These are phyloP conservation scores for Tenthredo notha DNA, from an alignment of 2,888 invertebrate species.

Conservation along the genomic window DNA sequence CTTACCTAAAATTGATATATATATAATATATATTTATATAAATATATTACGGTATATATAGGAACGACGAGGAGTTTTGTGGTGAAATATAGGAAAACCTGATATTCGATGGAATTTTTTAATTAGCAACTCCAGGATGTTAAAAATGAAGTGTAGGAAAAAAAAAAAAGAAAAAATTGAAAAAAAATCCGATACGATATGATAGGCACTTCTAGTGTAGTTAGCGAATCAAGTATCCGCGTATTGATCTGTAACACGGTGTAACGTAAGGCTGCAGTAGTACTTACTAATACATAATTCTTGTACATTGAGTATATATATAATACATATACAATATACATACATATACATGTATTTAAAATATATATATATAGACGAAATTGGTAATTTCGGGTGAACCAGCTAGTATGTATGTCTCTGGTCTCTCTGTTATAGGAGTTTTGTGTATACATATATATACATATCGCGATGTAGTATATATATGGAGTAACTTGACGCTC, in stretches of 20 bases:
- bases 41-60: too few species aligned
- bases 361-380: neutral
- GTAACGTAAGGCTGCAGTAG: slow-evolving; percentile 6
- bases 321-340: too few species aligned
- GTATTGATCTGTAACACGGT: slow-evolving; percentile 40
- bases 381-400: neutral
- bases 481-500: slow-evolving; percentile 36
- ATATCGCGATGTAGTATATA: neutral
- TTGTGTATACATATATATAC: neutral
- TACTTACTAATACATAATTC: neutral
- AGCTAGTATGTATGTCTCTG: neutral
- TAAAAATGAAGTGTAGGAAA: neutral
- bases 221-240: slow-evolving; percentile 17
- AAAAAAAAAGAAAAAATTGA: neutral
- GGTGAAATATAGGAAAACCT: slow-evolving; percentile 64
- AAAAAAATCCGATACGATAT: slow-evolving; percentile 63
- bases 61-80: neutral
- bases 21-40: too few species aligned
- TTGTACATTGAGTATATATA: neutral
- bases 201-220: slow-evolving; percentile 20
- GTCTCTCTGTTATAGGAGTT: too few species aligned
- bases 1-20: too few species aligned
- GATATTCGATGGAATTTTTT: slow-evolving; percentile 74
- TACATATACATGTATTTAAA: too few species aligned
- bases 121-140: slow-evolving; percentile 64